phyloP scores from a whole-genome alignment of 1,140 invertebrate species.

The Cyclina sinensis region DNA sequence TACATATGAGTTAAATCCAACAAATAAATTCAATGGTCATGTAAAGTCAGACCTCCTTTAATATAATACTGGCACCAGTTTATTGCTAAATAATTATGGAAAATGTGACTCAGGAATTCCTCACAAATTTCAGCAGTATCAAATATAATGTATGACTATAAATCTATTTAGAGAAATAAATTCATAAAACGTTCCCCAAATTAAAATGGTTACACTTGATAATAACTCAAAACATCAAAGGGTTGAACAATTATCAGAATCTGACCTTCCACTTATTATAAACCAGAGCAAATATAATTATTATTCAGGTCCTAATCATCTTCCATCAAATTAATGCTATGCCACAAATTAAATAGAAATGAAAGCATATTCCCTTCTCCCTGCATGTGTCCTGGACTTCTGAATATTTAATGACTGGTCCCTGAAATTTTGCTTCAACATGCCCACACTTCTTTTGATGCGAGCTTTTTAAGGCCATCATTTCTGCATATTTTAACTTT shows the following conservation, averaged over 20 bases:
- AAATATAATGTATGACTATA: conserved; percentile 23
- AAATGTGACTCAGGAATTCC: background rate
- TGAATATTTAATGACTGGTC: conserved; percentile 23
- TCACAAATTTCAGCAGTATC: background rate
- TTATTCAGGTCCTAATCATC: background rate
- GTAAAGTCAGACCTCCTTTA: background rate
- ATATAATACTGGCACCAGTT: background rate
- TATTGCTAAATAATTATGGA: background rate
- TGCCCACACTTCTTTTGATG: background rate
- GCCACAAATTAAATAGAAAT: conserved; percentile 42
- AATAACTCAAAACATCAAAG: conserved; percentile 46
- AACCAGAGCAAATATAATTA: conserved; percentile 23
- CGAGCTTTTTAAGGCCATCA: background rate
- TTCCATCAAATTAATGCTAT: background rate
- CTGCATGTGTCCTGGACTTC: conserved; percentile 24
- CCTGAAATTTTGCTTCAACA: conserved; percentile 12
- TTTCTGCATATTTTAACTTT: conserved; percentile 37
- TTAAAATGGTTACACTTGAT: background rate
- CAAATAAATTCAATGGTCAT: background rate
- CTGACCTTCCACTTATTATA: conserved; percentile 21
- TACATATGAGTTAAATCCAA: no score
- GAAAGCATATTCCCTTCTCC: conserved; percentile 27
- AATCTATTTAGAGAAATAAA: conserved; percentile 30
- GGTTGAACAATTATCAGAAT: background rate
- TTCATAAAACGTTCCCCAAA: conserved; percentile 21